Conservation (phyloP, 2,888 invertebrate genomes). For the Microctonus brassicae region DNA sequence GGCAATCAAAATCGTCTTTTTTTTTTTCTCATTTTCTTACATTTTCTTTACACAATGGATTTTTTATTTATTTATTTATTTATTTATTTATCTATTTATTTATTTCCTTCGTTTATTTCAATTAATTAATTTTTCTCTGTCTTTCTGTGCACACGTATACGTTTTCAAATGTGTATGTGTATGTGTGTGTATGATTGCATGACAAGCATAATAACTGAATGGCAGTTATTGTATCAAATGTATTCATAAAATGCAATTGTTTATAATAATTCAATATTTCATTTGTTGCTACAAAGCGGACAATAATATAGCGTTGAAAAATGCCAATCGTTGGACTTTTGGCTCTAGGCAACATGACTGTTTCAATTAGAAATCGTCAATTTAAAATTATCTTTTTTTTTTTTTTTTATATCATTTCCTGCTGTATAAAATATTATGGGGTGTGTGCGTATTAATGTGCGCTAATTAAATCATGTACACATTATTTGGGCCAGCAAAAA, state of each 20-base stretch:
- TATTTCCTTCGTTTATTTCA: slow-evolving; percentile 14
- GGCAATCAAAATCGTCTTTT: slow-evolving; percentile 43
- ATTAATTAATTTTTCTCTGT: slow-evolving; percentile 10
- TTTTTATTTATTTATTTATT: slow-evolving; percentile 22
- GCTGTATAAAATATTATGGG: slow-evolving; percentile 5
- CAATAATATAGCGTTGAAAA: slow-evolving; percentile 12
- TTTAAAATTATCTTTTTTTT: background rate
- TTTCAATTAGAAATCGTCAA: slow-evolving; percentile 2
- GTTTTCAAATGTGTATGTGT: background rate
- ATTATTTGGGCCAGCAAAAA: background rate
- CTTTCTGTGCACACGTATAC: background rate
- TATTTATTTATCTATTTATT: slow-evolving; percentile 30
- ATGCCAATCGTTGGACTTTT: background rate
- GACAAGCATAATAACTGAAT: slow-evolving; percentile 16
- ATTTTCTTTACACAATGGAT: slow-evolving; percentile 21
- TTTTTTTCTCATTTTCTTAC: slow-evolving; percentile 23
- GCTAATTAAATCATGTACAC: background rate
- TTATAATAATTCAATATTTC: background rate
- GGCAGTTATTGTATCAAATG: slow-evolving; percentile 26
- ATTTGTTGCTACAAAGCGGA: background rate
- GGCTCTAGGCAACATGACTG: background rate
- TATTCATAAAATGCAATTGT: background rate
- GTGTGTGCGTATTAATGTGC: slow-evolving; percentile 11
- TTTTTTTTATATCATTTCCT: background rate
- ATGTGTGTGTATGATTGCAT: background rate